Percentiles rank a stretch among this genome's conserved stretches.
Conservation (phyloP, 92 coral and sea anemone genomes). For the Epizoanthus rinbou region DNA sequence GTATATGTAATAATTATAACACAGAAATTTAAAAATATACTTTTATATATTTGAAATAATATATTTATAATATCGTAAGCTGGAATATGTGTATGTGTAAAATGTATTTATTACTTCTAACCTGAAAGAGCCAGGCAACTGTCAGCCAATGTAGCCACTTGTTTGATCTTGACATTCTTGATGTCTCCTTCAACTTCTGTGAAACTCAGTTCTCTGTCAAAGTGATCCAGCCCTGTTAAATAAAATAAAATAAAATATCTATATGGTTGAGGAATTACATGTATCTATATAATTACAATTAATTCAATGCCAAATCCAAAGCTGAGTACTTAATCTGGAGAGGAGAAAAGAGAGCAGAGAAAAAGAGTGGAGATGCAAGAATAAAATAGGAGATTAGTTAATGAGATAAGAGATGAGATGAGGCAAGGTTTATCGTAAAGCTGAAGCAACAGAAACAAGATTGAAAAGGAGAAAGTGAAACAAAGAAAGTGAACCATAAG, state of each 20-base stretch:
- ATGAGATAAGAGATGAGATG: background rate
- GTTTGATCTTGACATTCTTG: constrained; percentile 56
- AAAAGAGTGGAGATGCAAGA: background rate
- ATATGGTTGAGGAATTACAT: background rate
- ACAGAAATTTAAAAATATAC: too few species aligned
- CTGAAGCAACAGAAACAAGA: too few species aligned
- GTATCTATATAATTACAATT: too few species aligned
- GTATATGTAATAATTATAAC: too few species aligned
- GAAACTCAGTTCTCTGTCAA: constrained; percentile 52
- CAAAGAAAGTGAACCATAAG: background rate
- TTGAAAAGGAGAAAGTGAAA: too few species aligned
- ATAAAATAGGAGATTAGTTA: too few species aligned
- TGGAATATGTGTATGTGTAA: background rate
- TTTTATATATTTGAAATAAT: too few species aligned
- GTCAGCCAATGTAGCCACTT: constrained; percentile 79
- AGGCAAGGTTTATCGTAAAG: too few species aligned
- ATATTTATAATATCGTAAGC: background rate
- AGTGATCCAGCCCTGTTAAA: constrained; percentile 74
- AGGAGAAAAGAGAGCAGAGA: background rate
- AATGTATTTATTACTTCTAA: constrained; percentile 23
- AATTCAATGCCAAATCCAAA: too few species aligned
- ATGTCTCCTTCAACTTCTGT: constrained; percentile 60
- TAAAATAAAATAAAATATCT: background rate
- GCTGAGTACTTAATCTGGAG: too few species aligned
- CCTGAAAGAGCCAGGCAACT: constrained; percentile 87